These are phyloP conservation scores for Leptodactylus fuscus DNA, from an alignment of 2,113 vertebrate genomes.

Conservation along the genomic window DNA sequence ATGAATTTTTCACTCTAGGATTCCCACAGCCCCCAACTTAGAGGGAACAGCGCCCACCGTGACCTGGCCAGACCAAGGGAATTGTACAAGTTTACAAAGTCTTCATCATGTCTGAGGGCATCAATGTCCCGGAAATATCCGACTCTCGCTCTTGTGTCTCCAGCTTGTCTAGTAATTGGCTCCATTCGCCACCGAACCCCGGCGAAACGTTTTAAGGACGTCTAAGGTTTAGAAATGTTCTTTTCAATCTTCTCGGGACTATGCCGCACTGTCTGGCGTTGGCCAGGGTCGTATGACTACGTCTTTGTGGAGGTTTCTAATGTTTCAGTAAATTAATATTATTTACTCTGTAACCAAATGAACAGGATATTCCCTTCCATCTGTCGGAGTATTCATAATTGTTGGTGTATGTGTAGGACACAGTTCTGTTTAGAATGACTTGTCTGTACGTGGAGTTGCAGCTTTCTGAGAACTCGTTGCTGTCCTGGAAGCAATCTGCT, in stretches of 20 bases:
- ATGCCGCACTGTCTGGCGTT: background rate
- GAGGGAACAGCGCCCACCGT: no score
- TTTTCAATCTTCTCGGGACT: conserved; percentile 13
- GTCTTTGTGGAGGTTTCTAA: conserved; percentile 21
- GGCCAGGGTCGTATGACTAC: background rate
- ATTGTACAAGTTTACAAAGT: background rate
- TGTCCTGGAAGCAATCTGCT: conserved; percentile 22
- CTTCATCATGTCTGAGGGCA: background rate
- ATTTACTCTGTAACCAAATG: conserved; percentile 45
- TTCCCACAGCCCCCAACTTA: no score
- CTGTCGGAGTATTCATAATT: conserved; percentile 49
- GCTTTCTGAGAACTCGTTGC: conserved; percentile 10
- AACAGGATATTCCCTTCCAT: conserved; percentile 44
- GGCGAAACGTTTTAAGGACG: conserved; percentile 12
- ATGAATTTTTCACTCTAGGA: no score
- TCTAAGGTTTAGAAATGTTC: conserved; percentile 4
- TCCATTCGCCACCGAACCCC: background rate
- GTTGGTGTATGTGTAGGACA: conserved; percentile 39
- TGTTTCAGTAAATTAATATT: conserved; percentile 49
- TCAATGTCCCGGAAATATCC: background rate
- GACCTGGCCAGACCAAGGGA: background rate
- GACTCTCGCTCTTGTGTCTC: background rate
- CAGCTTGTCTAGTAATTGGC: conserved; percentile 9
- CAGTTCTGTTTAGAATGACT: conserved; percentile 40
- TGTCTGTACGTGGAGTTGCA: conserved; percentile 10